Percentiles rank a stretch among this genome's conserved stretches.
Evolutionary conservation across 1,140 invertebrate species (phyloP).

Genomic region (Drosophila malerkotliana): DNA sequence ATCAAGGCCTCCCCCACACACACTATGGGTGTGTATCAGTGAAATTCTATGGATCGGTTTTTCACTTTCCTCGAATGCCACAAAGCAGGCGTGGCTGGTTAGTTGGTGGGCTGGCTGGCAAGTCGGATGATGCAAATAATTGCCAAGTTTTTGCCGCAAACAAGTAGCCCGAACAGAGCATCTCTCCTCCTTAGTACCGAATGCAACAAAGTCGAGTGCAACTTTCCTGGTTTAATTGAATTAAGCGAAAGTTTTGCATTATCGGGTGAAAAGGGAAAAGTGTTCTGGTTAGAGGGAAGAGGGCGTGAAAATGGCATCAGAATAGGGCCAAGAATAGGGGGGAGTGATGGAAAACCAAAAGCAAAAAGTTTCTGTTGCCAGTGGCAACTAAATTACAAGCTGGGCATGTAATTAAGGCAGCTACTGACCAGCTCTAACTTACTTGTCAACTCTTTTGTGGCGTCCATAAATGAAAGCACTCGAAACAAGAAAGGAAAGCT

Average conservation of each 20-base stretch:
- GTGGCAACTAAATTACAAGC: constrained; percentile 47
- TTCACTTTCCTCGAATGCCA: background rate
- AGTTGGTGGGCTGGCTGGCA: constrained; percentile 3
- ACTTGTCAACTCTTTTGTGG: constrained; percentile 24
- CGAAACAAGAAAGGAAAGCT: too few relatives aligned
- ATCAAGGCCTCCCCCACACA: background rate
- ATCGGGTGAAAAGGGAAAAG: constrained; percentile 16
- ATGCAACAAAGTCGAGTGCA: constrained; percentile 37
- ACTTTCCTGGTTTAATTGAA: constrained; percentile 66
- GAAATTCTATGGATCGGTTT: background rate
- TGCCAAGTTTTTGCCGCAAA: constrained; percentile 51
- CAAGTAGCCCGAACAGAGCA: constrained; percentile 9
- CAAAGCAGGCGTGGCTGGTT: constrained; percentile 7
- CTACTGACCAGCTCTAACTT: constrained; percentile 12
- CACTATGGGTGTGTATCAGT: too few relatives aligned
- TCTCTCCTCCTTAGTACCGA: background rate
- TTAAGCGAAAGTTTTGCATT: constrained; percentile 61
- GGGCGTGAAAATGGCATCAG: too few relatives aligned
- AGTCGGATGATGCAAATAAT: constrained; percentile 37
- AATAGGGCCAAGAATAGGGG: too few relatives aligned
- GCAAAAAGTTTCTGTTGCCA: constrained; percentile 35
- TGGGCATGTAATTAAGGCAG: constrained; percentile 56
- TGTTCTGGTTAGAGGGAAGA: constrained; percentile 1
- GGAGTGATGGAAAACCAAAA: constrained; percentile 22
- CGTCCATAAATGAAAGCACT: background rate